Conservation (phyloP, 2,888 invertebrate species). For the Acanthosepion esculentum region DNA sequence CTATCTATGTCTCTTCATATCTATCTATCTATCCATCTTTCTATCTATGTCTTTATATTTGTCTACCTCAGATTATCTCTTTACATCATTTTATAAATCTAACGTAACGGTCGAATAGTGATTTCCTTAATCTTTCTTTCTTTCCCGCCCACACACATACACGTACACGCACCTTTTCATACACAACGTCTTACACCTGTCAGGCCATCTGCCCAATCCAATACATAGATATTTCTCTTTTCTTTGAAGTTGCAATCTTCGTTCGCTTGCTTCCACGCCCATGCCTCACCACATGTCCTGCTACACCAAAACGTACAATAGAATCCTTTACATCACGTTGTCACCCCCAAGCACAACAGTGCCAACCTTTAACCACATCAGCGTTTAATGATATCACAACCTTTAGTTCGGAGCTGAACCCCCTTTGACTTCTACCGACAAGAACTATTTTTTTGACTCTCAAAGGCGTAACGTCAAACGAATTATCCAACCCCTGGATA, state of each 20-base stretch:
- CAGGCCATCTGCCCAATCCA: conserved; percentile 33
- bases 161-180: not conserved
- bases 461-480: conserved; percentile 33
- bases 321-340: conserved; percentile 20
- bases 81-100: not conserved
- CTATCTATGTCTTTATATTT: not conserved
- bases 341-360: not conserved
- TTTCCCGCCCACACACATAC: not conserved
- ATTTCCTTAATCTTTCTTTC: not conserved
- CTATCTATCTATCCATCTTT: not conserved
- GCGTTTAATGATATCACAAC: conserved; percentile 15
- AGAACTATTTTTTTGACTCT: not conserved
- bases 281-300: not conserved
- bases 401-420: not conserved
- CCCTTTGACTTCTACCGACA: not conserved
- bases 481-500: not conserved
- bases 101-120: not conserved
- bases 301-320: not conserved
- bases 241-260: conserved; percentile 1
- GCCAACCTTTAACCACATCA: conserved; percentile 20
- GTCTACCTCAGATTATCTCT: not conserved
- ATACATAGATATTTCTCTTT: conserved; percentile 16
- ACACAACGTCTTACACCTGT: not conserved
- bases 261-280: no score
- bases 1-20: not conserved